A percentile compares a stretch with the other conserved stretches of the same genome.
Conservation (phyloP, 2,113 vertebrate species). For the Phylloscopus trochilus region DNA sequence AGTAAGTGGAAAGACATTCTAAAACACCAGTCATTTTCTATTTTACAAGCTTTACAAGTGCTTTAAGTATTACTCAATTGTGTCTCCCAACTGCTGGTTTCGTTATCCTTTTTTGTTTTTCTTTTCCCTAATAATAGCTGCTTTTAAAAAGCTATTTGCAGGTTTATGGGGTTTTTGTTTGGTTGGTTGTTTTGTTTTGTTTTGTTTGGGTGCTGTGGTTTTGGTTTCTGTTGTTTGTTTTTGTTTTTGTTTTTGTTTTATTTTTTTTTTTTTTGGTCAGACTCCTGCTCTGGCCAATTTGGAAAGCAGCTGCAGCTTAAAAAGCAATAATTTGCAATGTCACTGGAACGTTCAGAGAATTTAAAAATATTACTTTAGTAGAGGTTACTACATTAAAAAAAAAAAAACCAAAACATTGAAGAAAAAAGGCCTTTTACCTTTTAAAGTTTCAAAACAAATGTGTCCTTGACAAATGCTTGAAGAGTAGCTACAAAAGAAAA, state of each 20-base stretch:
- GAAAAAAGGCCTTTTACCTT: not conserved
- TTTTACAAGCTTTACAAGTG: not conserved
- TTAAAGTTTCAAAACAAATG: not conserved
- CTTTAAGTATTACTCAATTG: not conserved
- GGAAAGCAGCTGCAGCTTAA: not conserved
- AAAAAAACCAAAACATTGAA: not conserved
- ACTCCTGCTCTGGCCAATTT: not conserved
- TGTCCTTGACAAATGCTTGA: slow-evolving; percentile 8
- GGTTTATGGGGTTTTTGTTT: not conserved
- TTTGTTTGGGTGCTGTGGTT: too few relatives aligned
- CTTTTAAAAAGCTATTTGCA: not conserved
- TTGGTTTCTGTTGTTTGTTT: too few relatives aligned
- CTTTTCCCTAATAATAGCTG: not conserved
- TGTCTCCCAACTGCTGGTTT: not conserved
- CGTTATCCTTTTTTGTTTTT: not conserved
- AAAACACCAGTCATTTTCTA: not conserved
- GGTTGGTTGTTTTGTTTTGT: too few relatives aligned
- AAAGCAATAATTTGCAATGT: not conserved
- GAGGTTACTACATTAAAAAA: not conserved
- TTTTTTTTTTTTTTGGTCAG: not conserved
- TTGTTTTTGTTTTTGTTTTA: too few relatives aligned
- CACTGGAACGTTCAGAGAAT: not conserved
- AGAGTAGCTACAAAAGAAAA: not conserved
- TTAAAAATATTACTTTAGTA: not conserved
- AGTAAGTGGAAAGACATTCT: not conserved